Conservation (phyloP, 2,888 invertebrate genomes). For the Proisotoma minuta region DNA sequence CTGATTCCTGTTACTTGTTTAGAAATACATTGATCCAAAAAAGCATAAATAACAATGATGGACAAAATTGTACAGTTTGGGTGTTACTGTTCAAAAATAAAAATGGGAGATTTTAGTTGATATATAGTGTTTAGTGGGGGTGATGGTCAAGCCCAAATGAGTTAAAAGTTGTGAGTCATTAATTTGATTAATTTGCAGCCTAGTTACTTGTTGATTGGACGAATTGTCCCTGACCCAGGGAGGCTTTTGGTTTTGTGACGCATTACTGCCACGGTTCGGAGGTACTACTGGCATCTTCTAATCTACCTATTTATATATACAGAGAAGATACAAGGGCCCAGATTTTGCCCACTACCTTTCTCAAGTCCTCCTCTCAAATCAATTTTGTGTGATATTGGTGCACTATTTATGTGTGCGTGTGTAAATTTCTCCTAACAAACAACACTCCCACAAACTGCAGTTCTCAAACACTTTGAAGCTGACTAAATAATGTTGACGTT, state of each 20-base stretch:
- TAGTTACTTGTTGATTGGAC: conserved; percentile 43
- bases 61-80: too few relatives aligned
- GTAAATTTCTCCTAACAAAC: too few relatives aligned
- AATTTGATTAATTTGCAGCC: conserved; percentile 25
- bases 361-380: background rate
- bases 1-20: too few relatives aligned
- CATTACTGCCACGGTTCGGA: conserved; percentile 29
- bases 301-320: conserved; percentile 1
- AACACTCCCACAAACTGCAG: too few relatives aligned
- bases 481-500: too few relatives aligned
- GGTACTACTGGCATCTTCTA: conserved; percentile 38
- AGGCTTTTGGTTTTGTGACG: conserved; percentile 39
- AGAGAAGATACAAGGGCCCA: background rate
- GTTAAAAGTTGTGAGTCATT: background rate
- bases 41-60: too few relatives aligned
- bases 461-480: too few relatives aligned
- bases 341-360: background rate
- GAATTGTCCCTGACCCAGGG: conserved; percentile 42
- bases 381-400: background rate
- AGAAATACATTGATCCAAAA: too few relatives aligned
- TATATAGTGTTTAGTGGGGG: too few relatives aligned
- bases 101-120: background rate
- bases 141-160: too few relatives aligned
- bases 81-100: too few relatives aligned
- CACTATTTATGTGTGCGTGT: background rate